Percentiles rank a stretch among this genome's conserved stretches.
Evolutionary conservation across 2,888 invertebrate genomes (phyloP).

Genomic region (Oligia strigilis): DNA sequence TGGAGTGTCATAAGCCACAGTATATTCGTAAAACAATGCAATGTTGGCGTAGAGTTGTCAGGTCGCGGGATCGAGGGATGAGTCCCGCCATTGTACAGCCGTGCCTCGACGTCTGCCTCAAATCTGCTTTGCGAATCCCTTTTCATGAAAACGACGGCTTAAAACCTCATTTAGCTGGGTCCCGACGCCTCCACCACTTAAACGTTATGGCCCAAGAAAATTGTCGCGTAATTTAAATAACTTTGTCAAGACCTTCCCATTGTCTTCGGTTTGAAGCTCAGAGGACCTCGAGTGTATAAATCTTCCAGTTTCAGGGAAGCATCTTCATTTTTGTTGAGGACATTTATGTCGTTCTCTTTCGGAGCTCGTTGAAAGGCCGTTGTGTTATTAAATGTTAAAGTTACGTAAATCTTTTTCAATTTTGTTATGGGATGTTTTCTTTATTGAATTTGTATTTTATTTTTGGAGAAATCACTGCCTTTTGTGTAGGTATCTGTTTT

Average conservation of each 20-base stretch:
- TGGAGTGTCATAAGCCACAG: slow-evolving; percentile 81
- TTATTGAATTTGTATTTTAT: slow-evolving; percentile 68
- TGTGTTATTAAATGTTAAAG: slow-evolving; percentile 69
- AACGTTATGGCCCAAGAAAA: slow-evolving; percentile 85
- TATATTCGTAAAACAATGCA: slow-evolving; percentile 85
- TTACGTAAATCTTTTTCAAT: slow-evolving; percentile 64
- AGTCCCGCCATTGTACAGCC: slow-evolving; percentile 79
- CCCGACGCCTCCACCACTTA: slow-evolving; percentile 85
- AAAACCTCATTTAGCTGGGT: slow-evolving; percentile 87
- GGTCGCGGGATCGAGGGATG: slow-evolving; percentile 72
- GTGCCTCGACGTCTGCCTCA: slow-evolving; percentile 78
- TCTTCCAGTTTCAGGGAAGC: slow-evolving; percentile 74
- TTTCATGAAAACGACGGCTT: slow-evolving; percentile 85
- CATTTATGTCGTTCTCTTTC: slow-evolving; percentile 70
- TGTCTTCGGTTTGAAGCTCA: slow-evolving; percentile 80
- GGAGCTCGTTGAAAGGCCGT: slow-evolving; percentile 61
- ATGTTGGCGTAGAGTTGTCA: slow-evolving; percentile 80
- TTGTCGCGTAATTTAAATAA: slow-evolving; percentile 89
- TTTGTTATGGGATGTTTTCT: slow-evolving; percentile 36
- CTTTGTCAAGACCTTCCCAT: slow-evolving; percentile 81
- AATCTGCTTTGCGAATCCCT: slow-evolving; percentile 87
- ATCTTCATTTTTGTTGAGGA: slow-evolving; percentile 77
- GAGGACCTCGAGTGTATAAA: slow-evolving; percentile 82
- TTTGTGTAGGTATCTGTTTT: not conserved
- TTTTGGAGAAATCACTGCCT: slow-evolving; percentile 6